Base-by-base conservation (phyloP, 2,888 invertebrate genomes). In the Salpingus planirostris region DNA sequence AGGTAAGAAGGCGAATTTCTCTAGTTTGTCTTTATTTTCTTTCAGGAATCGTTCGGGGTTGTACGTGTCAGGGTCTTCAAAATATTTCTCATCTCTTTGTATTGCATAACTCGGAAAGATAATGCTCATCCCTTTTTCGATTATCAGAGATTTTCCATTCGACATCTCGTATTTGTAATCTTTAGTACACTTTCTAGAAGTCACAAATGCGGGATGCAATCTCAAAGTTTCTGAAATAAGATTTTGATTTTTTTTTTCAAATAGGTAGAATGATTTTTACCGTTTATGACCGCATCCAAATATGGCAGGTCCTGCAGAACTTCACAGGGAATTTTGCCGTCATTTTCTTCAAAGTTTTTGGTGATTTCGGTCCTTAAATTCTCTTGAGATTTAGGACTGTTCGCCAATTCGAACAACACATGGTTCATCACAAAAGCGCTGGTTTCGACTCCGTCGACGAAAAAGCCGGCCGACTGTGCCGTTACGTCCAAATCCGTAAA, bases 391-490 rank as follows among this genome's bases (percentile, higher is more conserved):
- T 64, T 53, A 0, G 47, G 53, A 41, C 69, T 52, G 2, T 29
- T 21, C 0, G 69, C 67, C 7, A 71, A 36, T 13, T 63, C 54
- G 36, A 60, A 67, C 1, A 59, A 44, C 1, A 57, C 33, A 27
- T 59, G 66, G 15, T 54, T 55, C 13, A 68, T 42, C 0, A 61
- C 58, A 1, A 59, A 50, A 1, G 66, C 63, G 4, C 65, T 65
- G 1, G 69, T 69, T 42, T 68, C 68, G 41, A 63, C 67, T 2
- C 68, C 68, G 21, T 68, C 70, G 1, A 58, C 27, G 35, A 66
- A 67, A 38, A 71, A 67, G 0, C 67, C 56, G 1, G 66, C 43
- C 2, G 60, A 50, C 13, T 68, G 64, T 0, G 66, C 56, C 0
- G 52, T 35, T 15, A 68, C 41, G 1, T 58, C 49, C 2, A 50